Evolutionary conservation across 2,113 vertebrate genomes (phyloP).

Genomic region (Morone saxatilis): DNA sequence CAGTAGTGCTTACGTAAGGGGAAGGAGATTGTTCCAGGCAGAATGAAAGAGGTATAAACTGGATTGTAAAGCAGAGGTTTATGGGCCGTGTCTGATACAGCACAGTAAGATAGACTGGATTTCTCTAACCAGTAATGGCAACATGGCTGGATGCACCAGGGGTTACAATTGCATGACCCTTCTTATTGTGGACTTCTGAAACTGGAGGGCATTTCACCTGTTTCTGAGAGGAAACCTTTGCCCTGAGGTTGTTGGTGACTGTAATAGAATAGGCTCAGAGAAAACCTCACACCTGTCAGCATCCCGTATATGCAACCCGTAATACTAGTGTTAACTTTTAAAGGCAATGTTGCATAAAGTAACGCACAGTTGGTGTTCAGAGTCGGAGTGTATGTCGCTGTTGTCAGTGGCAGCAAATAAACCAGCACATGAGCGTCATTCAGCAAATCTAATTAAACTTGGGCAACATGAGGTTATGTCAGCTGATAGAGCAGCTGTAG

Average conservation of each 20-base stretch:
- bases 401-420: conserved; percentile 52
- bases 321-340: conserved; percentile 9
- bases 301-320: conserved; percentile 12
- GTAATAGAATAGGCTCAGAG: conserved; percentile 3
- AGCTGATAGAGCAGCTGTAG: conserved; percentile 61
- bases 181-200: conserved; percentile 9
- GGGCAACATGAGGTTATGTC: conserved; percentile 62
- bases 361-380: conserved; percentile 1
- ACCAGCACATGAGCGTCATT: conserved; percentile 68
- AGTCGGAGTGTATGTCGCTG: conserved; percentile 20
- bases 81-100: conserved; percentile 70
- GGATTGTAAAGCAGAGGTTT: conserved; percentile 72
- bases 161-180: conserved; percentile 1
- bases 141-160: conserved; percentile 37
- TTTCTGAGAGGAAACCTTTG: not conserved
- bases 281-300: not conserved
- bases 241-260: not conserved
- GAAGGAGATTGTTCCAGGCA: conserved; percentile 44
- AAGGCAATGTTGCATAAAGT: conserved; percentile 26
- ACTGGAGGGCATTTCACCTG: not conserved
- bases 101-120: conserved; percentile 51
- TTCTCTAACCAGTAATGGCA: conserved; percentile 43
- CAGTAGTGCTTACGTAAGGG: conserved; percentile 50
- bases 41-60: conserved; percentile 59
- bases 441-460: conserved; percentile 69